phyloP scores from a whole-genome alignment of 2,888 invertebrate species.

The Lordiphosa andalusiaca region DNA sequence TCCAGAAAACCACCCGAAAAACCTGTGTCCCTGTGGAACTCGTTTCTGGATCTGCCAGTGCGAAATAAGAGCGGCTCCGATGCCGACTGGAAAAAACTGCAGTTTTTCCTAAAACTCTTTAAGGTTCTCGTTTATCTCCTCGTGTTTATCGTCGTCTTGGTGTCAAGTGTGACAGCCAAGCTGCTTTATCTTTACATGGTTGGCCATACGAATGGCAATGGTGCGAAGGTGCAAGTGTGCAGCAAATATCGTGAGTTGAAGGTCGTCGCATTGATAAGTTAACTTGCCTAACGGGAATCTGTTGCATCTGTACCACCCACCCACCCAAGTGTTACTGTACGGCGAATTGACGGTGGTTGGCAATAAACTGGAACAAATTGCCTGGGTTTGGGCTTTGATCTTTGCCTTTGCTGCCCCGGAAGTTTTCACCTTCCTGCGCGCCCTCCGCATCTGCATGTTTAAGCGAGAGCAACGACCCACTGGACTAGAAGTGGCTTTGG shows the following conservation, averaged over 20 bases:
- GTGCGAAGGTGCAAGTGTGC: conserved; percentile 85
- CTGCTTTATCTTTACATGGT: conserved; percentile 87
- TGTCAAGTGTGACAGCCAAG: conserved; percentile 87
- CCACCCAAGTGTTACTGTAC: conserved; percentile 37
- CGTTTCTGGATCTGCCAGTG: conserved; percentile 87
- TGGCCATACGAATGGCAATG: conserved; percentile 66
- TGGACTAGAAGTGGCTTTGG: conserved; percentile 82
- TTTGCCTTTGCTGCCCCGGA: conserved; percentile 90
- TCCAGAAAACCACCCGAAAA: conserved; percentile 59
- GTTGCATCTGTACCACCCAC: background rate
- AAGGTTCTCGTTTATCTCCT: conserved; percentile 86
- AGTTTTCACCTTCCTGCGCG: conserved; percentile 86
- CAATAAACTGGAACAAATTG: conserved; percentile 83
- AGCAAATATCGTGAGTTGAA: conserved; percentile 79
- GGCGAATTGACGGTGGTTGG: conserved; percentile 39
- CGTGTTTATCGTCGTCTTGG: conserved; percentile 85
- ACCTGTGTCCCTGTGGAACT: conserved; percentile 88
- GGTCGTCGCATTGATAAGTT: conserved; percentile 6
- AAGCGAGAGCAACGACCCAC: conserved; percentile 85
- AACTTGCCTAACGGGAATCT: conserved; percentile 8
- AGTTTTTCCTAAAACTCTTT: conserved; percentile 83
- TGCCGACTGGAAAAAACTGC: conserved; percentile 84
- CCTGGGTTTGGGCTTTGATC: conserved; percentile 91
- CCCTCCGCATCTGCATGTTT: conserved; percentile 87
- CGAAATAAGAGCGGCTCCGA: conserved; percentile 86